Conservation (phyloP, 2,797 vertebrate genomes). For the Florisuga fusca region DNA sequence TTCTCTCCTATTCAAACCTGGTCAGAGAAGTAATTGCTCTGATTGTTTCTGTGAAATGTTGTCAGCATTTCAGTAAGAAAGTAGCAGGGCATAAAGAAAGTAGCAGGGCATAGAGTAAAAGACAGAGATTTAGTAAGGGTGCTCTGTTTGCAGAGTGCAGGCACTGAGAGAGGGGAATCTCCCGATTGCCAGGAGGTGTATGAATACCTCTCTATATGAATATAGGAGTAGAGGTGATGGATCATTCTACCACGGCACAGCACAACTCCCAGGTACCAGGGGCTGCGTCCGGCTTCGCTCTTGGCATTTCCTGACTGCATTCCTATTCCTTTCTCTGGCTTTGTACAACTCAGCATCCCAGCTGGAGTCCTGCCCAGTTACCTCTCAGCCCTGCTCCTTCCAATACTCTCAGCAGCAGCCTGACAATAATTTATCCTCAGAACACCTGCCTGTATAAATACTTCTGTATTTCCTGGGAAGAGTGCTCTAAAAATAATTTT, state of each 20-base stretch:
- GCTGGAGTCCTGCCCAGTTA: background rate
- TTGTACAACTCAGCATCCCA: background rate
- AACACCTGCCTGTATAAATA: background rate
- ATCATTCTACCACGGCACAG: background rate
- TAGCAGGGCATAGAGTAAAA: background rate
- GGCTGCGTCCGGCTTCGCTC: background rate
- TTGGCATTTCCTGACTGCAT: background rate
- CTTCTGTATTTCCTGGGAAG: background rate
- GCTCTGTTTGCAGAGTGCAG: background rate
- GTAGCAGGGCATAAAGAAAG: background rate
- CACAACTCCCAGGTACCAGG: fast-evolving
- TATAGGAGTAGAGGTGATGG: background rate
- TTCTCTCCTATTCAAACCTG: background rate
- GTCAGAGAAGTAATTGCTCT: background rate
- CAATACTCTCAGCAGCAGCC: background rate
- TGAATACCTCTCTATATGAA: background rate
- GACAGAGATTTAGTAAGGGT: background rate
- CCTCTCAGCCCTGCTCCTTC: fast-evolving
- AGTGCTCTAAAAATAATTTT: background rate
- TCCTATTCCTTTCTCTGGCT: background rate
- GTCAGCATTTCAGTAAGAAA: background rate
- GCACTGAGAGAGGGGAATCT: background rate
- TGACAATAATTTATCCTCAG: background rate
- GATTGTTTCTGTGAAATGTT: background rate
- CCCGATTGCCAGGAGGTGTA: background rate